Conservation (phyloP, 2,797 vertebrate species). For the Odontamblyopus rebecca region DNA sequence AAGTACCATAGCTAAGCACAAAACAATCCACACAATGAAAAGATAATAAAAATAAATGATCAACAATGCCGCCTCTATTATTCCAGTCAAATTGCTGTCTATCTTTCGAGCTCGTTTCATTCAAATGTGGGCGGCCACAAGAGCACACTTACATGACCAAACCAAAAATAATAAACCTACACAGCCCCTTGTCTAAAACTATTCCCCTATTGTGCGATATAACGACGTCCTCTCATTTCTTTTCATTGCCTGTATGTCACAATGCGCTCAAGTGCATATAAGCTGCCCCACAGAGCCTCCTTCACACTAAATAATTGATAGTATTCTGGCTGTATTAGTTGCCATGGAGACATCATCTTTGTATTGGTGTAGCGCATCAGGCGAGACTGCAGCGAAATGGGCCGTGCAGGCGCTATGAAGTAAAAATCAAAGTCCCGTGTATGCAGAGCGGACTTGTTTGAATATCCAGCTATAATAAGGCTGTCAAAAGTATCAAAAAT, state of each 20-base stretch:
- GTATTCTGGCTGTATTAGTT: conserved; percentile 49
- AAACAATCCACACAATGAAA: not conserved
- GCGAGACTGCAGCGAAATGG: not conserved
- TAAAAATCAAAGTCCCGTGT: not conserved
- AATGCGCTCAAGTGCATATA: not conserved
- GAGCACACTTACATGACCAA: conserved; percentile 3
- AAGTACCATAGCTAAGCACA: not conserved
- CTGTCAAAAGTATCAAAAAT: too few species aligned
- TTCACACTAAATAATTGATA: conserved; percentile 65
- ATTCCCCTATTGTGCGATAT: conserved; percentile 7
- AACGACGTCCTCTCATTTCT: conserved; percentile 4
- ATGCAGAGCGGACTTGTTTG: too few species aligned
- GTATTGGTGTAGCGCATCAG: not conserved
- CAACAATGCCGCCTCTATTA: not conserved
- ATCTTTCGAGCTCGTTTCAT: not conserved
- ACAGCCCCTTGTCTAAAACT: conserved; percentile 17
- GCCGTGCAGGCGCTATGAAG: conserved; percentile 3
- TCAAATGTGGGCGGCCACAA: conserved; percentile 4
- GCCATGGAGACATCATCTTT: conserved; percentile 50
- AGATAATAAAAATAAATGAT: too few species aligned
- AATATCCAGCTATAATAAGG: too few species aligned
- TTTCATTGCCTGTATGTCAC: conserved; percentile 12
- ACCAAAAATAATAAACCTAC: conserved; percentile 18
- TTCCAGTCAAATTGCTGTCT: not conserved
- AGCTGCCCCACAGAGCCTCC: conserved; percentile 19